Percentiles rank a stretch among this genome's conserved stretches.
Evolutionary conservation across 2,797 vertebrate genomes (phyloP).

Genomic region (Heliangelus exortis): DNA sequence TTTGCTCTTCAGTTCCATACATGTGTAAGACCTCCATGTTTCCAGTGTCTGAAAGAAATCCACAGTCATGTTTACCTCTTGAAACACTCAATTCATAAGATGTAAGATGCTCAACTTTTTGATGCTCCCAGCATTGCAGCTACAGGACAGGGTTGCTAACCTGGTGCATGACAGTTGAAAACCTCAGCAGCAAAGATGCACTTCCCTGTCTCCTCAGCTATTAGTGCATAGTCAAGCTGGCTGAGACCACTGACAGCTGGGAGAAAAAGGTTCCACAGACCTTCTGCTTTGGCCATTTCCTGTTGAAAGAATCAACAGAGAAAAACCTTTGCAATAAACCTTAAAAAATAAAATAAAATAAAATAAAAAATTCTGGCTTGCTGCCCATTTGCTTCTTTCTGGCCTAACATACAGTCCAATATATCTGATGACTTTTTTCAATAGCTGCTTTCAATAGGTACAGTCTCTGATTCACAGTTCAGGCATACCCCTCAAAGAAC

Average conservation of each 20-base stretch:
- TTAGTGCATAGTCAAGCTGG: slow-evolving; percentile 91
- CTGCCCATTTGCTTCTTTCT: neutral
- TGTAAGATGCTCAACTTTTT: neutral
- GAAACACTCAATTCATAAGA: neutral
- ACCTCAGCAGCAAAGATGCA: slow-evolving; percentile 88
- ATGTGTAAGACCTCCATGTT: slow-evolving; percentile 96
- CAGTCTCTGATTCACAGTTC: neutral
- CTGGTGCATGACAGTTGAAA: slow-evolving; percentile 96
- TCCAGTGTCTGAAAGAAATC: slow-evolving; percentile 84
- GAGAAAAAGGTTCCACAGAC: slow-evolving; percentile 95
- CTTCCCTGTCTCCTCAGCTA: slow-evolving; percentile 92
- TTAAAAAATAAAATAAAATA: neutral
- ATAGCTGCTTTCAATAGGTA: neutral
- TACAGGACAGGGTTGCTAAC: slow-evolving; percentile 69
- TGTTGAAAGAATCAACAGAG: slow-evolving; percentile 48
- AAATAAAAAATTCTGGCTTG: neutral
- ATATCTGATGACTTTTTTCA: neutral
- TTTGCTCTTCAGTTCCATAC: slow-evolving; percentile 91
- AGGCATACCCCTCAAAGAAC: neutral
- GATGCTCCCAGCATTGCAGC: neutral
- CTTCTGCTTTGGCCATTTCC: slow-evolving; percentile 86
- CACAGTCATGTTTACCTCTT: neutral
- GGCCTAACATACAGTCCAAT: neutral
- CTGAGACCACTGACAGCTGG: slow-evolving; percentile 87
- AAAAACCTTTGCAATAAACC: neutral